Evolutionary conservation across 2,888 invertebrate species (phyloP).

Genomic region (Halictus ligatus): DNA sequence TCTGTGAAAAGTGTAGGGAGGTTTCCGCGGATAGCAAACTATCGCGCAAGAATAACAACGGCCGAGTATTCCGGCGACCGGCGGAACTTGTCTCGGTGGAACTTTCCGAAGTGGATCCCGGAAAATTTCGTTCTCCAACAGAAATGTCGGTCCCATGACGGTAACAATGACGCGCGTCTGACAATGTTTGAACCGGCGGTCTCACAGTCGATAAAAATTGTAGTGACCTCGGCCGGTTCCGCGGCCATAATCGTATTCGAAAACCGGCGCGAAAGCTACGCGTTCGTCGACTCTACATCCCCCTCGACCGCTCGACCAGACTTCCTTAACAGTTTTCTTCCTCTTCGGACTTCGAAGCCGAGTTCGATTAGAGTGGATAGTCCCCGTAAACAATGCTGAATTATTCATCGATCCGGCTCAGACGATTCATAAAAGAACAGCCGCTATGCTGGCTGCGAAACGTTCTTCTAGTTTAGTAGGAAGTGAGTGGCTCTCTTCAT

Average conservation of each 20-base stretch:
- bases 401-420: slow-evolving; percentile 69
- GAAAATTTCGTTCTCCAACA: slow-evolving; percentile 16
- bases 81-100: slow-evolving; percentile 27
- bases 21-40: slow-evolving; percentile 2
- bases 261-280: slow-evolving; percentile 51
- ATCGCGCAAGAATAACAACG: slow-evolving; percentile 19
- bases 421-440: slow-evolving; percentile 73
- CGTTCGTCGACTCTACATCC: slow-evolving; percentile 56
- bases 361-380: slow-evolving; percentile 60
- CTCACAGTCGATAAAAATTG: slow-evolving; percentile 18
- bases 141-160: neutral
- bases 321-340: slow-evolving; percentile 10
- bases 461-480: neutral
- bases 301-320: neutral
- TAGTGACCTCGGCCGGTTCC: slow-evolving; percentile 44
- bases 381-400: slow-evolving; percentile 74
- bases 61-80: neutral
- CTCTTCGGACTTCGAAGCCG: slow-evolving; percentile 54
- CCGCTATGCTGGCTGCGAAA: slow-evolving; percentile 10
- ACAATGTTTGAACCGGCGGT: slow-evolving; percentile 9
- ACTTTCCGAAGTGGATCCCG: slow-evolving; percentile 27
- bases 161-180: slow-evolving; percentile 13
- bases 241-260: slow-evolving; percentile 76
- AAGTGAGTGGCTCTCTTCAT: slow-evolving; percentile 1
- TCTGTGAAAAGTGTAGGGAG: neutral